Evolutionary conservation across 2,888 invertebrate genomes (phyloP).

Genomic region (Pegoplata infirma): DNA sequence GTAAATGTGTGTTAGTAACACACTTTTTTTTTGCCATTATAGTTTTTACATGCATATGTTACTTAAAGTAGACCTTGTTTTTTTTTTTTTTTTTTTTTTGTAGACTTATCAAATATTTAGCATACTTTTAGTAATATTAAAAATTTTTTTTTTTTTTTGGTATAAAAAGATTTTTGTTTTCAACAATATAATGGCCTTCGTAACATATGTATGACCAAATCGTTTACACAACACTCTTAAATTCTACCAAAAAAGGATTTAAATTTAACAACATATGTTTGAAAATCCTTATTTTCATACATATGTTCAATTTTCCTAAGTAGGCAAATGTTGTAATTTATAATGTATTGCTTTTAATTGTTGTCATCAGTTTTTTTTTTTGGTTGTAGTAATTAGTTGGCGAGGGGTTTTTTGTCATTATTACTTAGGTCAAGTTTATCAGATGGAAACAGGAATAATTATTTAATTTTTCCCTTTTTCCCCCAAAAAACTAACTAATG

Average conservation of each 20-base stretch:
- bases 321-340: background rate
- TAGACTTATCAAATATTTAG: constrained; percentile 74
- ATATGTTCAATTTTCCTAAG: background rate
- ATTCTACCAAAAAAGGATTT: too few species aligned
- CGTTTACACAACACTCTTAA: too few species aligned
- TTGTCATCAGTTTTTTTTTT: background rate
- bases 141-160: constrained; percentile 14
- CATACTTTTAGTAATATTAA: constrained; percentile 74
- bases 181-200: background rate
- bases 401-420: background rate
- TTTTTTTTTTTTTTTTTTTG: background rate
- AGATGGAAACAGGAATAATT: too few species aligned
- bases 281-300: background rate
- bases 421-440: background rate
- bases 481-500: too few species aligned
- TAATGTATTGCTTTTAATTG: background rate
- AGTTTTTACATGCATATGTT: constrained; percentile 39
- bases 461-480: background rate
- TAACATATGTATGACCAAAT: background rate
- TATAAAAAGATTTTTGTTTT: background rate
- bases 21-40: too few species aligned
- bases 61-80: constrained; percentile 53
- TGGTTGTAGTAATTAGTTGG: background rate
- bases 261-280: background rate
- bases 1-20: constrained; percentile 52